These are phyloP conservation scores for Pedicia rivosa DNA, from an alignment of 2,888 invertebrate species.

Conservation along the genomic window DNA sequence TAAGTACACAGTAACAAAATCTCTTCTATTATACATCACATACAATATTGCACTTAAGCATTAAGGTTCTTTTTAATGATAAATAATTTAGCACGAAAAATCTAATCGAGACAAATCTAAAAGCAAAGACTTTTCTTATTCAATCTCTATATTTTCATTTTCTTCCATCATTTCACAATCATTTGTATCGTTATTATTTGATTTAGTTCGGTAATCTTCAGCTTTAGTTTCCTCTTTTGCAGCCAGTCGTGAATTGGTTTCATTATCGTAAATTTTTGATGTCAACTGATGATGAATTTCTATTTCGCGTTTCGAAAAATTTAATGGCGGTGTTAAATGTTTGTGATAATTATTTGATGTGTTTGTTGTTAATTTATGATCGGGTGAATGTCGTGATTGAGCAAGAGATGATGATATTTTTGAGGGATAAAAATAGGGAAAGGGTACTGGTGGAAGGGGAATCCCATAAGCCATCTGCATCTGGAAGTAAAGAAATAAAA, in stretches of 20 bases:
- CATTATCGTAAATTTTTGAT: neutral
- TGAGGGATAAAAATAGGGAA: conserved; percentile 28
- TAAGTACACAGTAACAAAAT: too few relatives aligned
- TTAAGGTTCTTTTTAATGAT: too few relatives aligned
- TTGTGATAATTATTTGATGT: neutral
- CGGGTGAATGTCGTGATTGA: conserved; percentile 12
- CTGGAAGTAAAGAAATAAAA: conserved; percentile 12
- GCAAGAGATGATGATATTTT: conserved; percentile 28
- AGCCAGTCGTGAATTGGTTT: too few relatives aligned
- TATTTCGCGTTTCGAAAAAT: conserved; percentile 11
- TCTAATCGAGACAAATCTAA: too few relatives aligned
- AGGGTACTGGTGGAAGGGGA: conserved; percentile 28
- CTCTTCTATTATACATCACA: too few relatives aligned
- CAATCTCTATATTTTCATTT: conserved; percentile 30
- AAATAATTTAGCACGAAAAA: too few relatives aligned
- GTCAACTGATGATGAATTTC: neutral
- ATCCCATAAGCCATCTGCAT: conserved; percentile 31
- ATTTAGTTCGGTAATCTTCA: neutral
- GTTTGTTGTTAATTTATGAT: neutral
- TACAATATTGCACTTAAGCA: too few relatives aligned
- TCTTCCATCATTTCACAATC: conserved; percentile 19
- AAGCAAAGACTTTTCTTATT: conserved; percentile 16
- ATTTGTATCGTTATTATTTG: neutral
- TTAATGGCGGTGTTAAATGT: conserved; percentile 6
- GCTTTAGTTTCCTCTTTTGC: too few relatives aligned